Base-by-base conservation (phyloP, 1,140 invertebrate species). In the Neuroterus valhalla region DNA sequence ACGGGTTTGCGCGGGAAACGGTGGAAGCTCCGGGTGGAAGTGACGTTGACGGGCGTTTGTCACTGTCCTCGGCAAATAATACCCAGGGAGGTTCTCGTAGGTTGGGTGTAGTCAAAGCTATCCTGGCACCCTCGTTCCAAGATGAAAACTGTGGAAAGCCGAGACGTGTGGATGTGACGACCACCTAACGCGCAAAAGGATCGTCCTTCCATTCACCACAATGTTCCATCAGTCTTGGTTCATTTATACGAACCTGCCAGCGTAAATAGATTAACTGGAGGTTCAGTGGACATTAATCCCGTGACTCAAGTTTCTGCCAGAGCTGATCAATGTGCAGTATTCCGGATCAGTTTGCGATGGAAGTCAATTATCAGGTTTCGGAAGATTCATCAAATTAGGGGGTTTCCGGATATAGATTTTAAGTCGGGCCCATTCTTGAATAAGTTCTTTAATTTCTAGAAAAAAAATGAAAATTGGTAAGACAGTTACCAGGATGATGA, bases 51-150 rank as follows among this genome's bases (percentile, higher is more conserved):
- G 86, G 84, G 87, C 82, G 87, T 88, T 89, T 89, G 88, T 88
- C 88, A 89, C 87, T 89, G 87, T 89, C 88, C 87, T 85, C 85
- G 83, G 85, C 85, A 89, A 89, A 89, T 89, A 88, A 88, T 88
- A 88, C 87, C 86, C 86, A 88, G 81, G 82, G 78, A 80, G 81
- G 80, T 81, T 71, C 81, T 71, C 48, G 21, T 31, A 52, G 19
- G 14, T 23, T 19, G 14, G 12, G 17, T 55, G 19, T 44, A 66
- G 31, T 44, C 46, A 14, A 31, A 66, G 67, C 67, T 72, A 76
- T 68, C 31, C 55, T 62, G 23, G 31, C 55, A 62, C 26, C 55
- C 55, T 62, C 21, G 55, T 73, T 80, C 68, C 55, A 70, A 62
- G 55, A 62, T 62, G 55, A 62, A 62, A 62, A 62, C 23, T 23